A percentile compares a stretch with the other conserved stretches of the same genome.
phyloP scores from a whole-genome alignment of 2,797 vertebrate species.

The Poeciliopsis gracilis region DNA sequence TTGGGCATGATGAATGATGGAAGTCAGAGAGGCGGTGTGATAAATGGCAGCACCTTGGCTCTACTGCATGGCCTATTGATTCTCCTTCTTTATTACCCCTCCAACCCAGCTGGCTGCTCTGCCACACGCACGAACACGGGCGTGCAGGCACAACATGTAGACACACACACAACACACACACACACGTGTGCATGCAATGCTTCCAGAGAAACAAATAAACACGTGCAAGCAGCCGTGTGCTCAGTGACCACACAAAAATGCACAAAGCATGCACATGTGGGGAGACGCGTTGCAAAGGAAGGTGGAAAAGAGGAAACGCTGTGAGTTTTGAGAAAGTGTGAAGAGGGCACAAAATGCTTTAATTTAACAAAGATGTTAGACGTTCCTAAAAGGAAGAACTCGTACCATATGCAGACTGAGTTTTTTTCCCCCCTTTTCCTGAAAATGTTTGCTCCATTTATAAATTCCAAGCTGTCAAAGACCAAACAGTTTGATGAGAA shows the following conservation, averaged over 20 bases:
- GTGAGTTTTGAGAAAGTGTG: slow-evolving; percentile 27
- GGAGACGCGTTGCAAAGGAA: slow-evolving; percentile 21
- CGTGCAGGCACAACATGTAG: slow-evolving; percentile 7
- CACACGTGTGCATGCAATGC: slow-evolving; percentile 31
- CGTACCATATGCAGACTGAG: slow-evolving; percentile 43
- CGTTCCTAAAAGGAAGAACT: slow-evolving; percentile 6
- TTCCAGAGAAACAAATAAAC: slow-evolving; percentile 61
- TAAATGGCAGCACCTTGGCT: slow-evolving; percentile 99
- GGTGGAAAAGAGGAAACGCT: slow-evolving; percentile 27
- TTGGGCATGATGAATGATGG: slow-evolving; percentile 99
- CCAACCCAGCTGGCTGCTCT: slow-evolving; percentile 99
- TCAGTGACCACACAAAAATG: slow-evolving; percentile 26
- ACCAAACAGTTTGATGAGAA: slow-evolving; percentile 63
- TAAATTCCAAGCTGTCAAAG: slow-evolving; percentile 65
- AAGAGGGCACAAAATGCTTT: slow-evolving; percentile 30
- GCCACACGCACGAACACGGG: slow-evolving; percentile 80
- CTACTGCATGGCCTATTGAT: slow-evolving; percentile 99
- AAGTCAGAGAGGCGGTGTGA: slow-evolving; percentile 99
- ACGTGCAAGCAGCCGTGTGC: slow-evolving; percentile 48
- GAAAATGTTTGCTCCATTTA: slow-evolving; percentile 60
- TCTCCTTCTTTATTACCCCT: slow-evolving; percentile 99
- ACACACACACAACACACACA: slow-evolving; percentile 8
- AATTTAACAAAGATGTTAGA: slow-evolving; percentile 40
- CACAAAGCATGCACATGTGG: slow-evolving; percentile 52
- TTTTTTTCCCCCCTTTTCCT: slow-evolving; percentile 22